Conservation (phyloP, 2,888 invertebrate genomes). For the Phengaris arion region DNA sequence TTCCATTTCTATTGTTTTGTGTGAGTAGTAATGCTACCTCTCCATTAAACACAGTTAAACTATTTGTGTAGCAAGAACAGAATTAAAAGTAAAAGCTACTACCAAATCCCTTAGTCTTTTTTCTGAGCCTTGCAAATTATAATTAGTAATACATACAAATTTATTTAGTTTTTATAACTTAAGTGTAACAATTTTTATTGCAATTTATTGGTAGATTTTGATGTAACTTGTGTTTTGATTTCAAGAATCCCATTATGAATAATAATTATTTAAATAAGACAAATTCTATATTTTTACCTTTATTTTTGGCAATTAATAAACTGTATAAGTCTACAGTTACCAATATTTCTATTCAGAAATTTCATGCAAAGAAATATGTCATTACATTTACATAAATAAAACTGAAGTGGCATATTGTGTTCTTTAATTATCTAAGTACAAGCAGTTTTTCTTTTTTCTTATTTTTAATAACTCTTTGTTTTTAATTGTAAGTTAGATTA, state of each 20-base stretch:
- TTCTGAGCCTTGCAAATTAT: not conserved
- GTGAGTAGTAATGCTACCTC: no score
- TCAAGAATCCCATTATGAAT: no score
- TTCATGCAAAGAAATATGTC: not conserved
- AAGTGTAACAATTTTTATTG: not conserved
- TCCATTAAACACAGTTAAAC: not conserved
- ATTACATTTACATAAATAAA: not conserved
- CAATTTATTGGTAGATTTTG: not conserved
- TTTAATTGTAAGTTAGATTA: slow-evolving; percentile 35
- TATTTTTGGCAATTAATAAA: not conserved
- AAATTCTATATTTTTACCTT: no score
- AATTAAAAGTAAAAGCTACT: not conserved
- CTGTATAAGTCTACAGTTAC: not conserved
- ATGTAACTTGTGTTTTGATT: not conserved
- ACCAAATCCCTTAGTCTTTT: not conserved
- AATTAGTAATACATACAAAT: not conserved
- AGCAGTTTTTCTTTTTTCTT: slow-evolving; percentile 23
- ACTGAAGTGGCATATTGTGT: slow-evolving; percentile 29
- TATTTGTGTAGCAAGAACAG: not conserved
- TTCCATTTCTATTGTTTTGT: no score
- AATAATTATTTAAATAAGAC: no score
- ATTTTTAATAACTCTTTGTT: slow-evolving; percentile 32
- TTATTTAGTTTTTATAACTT: not conserved
- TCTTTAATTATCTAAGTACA: slow-evolving; percentile 26
- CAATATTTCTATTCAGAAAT: not conserved